Conservation (phyloP, 2,113 vertebrate genomes). For the Dolichotis patagonum region DNA sequence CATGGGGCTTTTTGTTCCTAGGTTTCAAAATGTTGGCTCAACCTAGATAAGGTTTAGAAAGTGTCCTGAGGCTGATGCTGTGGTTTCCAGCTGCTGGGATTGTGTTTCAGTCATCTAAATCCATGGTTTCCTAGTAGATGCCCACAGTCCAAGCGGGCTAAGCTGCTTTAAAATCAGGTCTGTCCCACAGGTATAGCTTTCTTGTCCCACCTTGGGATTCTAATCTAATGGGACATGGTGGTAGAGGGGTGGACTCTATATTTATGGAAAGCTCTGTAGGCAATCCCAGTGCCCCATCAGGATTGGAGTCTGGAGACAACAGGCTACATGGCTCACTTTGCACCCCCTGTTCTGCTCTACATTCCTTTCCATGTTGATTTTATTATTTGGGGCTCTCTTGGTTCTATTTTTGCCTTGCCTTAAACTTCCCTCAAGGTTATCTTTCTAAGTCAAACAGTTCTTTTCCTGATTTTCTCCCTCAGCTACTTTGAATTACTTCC, state of each 20-base stretch:
- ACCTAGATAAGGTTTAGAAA: not conserved
- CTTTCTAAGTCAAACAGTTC: not conserved
- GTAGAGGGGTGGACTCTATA: not conserved
- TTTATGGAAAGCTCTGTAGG: not conserved
- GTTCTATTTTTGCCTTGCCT: constrained; percentile 40
- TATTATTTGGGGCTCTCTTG: not conserved
- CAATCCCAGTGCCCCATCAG: accelerated
- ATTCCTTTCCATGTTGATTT: not conserved
- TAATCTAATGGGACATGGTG: not conserved
- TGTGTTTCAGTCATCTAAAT: not conserved
- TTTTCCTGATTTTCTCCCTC: not conserved
- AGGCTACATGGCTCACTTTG: not conserved
- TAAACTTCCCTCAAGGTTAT: constrained; percentile 42
- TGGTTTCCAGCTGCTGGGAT: not conserved
- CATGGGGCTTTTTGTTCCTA: not conserved
- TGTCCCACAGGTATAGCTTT: not conserved
- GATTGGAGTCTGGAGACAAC: not conserved
- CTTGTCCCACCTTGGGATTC: not conserved
- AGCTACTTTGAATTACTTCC: not conserved
- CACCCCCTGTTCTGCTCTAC: not conserved
- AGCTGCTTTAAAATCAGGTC: not conserved
- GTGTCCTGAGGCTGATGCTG: accelerated
- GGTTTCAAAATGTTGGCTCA: not conserved
- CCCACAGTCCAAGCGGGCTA: not conserved
- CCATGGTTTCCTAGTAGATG: not conserved